A percentile compares a stretch with the other conserved stretches of the same genome.
Conservation (phyloP, 2,113 vertebrate genomes). For the Odobenus rosmarus region DNA sequence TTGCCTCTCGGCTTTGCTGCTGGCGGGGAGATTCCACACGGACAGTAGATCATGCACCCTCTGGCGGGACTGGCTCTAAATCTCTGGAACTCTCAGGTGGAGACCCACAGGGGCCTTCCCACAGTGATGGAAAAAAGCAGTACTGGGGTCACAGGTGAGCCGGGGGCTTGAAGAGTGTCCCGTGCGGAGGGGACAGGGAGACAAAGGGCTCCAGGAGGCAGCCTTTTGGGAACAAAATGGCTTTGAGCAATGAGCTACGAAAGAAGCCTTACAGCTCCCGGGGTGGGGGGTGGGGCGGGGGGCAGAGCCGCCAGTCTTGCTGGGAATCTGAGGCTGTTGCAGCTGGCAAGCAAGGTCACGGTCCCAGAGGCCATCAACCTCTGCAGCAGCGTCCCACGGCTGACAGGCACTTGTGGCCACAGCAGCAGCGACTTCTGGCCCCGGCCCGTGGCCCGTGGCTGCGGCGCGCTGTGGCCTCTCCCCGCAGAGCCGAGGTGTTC, state of each 20-base stretch:
- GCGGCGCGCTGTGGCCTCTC: rapidly evolving
- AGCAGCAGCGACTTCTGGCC: not conserved
- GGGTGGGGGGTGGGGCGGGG: too few relatives aligned
- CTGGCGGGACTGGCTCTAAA: rapidly evolving
- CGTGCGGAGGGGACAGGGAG: not conserved
- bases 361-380: not conserved
- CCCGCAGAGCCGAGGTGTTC: too few relatives aligned
- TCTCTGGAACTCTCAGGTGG: too few relatives aligned
- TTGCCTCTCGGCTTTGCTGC: not conserved
- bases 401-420: rapidly evolving
- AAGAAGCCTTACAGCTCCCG: rapidly evolving
- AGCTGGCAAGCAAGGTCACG: rapidly evolving
- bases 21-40: rapidly evolving
- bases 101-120: too few relatives aligned
- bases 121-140: not conserved
- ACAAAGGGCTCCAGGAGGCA: not conserved
- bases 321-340: rapidly evolving
- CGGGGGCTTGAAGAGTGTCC: not conserved
- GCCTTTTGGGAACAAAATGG: not conserved
- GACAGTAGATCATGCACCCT: rapidly evolving
- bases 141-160: not conserved
- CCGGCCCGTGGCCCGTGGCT: not conserved
- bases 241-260: rapidly evolving
- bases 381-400: not conserved
- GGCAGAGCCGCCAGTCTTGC: rapidly evolving